Conservation (phyloP, 1,140 invertebrate genomes). For the Meloidogyne chitwoodi region DNA sequence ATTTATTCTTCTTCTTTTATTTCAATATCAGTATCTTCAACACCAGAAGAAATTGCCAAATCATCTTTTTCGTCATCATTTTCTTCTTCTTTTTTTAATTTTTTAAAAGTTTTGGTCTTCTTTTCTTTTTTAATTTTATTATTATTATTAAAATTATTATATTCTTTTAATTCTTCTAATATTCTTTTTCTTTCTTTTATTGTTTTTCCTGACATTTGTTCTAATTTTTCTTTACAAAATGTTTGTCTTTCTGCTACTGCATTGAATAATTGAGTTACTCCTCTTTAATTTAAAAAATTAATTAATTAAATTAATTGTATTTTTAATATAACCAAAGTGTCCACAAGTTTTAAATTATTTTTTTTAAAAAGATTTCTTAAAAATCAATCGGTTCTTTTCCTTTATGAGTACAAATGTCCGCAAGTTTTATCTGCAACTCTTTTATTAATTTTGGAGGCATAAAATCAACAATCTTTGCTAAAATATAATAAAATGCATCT, state of each 20-base stretch:
- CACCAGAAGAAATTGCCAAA: neutral
- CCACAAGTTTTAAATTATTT: neutral
- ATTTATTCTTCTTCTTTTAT: neutral
- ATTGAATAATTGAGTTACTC: slow-evolving; percentile 42
- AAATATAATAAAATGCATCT: no score
- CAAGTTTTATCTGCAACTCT: no score
- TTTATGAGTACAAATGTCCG: no score
- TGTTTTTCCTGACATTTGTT: slow-evolving; percentile 22
- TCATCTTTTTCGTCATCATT: neutral
- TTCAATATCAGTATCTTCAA: slow-evolving; percentile 14
- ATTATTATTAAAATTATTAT: slow-evolving; percentile 22
- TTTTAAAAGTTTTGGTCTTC: neutral
- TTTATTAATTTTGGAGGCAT: no score
- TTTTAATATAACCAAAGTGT: no score
- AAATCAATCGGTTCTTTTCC: no score
- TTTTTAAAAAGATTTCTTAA: neutral
- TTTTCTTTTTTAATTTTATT: neutral
- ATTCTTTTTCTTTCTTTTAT: slow-evolving; percentile 15
- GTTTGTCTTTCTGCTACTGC: slow-evolving; percentile 34
- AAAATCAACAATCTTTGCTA: no score
- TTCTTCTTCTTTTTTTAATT: neutral
- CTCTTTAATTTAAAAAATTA: slow-evolving; percentile 28
- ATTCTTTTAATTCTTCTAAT: slow-evolving; percentile 23
- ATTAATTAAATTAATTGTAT: no score
- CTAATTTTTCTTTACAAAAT: slow-evolving; percentile 28